Conservation (phyloP, 2,113 vertebrate species). For the Sander lucioperca region DNA sequence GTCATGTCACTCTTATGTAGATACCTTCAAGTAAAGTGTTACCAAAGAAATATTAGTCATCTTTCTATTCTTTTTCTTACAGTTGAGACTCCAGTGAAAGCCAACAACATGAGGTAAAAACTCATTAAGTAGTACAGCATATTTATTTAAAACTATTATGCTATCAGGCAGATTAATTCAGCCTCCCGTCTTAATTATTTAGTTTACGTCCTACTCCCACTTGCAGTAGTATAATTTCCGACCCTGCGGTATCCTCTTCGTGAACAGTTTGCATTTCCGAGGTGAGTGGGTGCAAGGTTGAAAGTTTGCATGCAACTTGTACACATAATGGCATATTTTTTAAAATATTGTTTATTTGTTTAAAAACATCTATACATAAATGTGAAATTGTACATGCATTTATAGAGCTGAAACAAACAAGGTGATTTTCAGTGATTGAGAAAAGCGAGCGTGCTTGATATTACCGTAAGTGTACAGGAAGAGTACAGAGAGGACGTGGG, state of each 20-base stretch:
- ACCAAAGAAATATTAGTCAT: conserved; percentile 5
- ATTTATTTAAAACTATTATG: neutral
- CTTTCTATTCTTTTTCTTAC: neutral
- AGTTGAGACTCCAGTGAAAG: neutral
- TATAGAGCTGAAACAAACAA: neutral
- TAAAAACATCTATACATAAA: neutral
- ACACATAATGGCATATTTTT: neutral
- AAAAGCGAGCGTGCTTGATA: conserved; percentile 76
- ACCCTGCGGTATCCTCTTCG: conserved; percentile 58
- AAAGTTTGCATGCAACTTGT: conserved; percentile 37
- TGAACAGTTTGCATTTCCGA: conserved; percentile 49
- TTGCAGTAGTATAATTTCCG: conserved; percentile 60
- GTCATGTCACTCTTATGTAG: too few relatives aligned
- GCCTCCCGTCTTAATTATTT: neutral
- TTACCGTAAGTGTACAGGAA: conserved; percentile 90
- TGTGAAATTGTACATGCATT: neutral
- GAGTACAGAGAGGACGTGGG: conserved; percentile 82
- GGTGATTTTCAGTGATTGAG: conserved; percentile 51
- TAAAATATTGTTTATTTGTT: neutral
- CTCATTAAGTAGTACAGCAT: too few relatives aligned
- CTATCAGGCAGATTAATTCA: conserved; percentile 1
- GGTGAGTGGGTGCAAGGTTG: conserved; percentile 39
- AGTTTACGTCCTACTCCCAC: conserved; percentile 54
- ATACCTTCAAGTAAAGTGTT: too few relatives aligned
- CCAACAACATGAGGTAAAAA: neutral